A percentile compares a stretch with the other conserved stretches of the same genome.
Evolutionary conservation across 1,140 invertebrate species (phyloP).

Genomic region (Drosophila parvula): DNA sequence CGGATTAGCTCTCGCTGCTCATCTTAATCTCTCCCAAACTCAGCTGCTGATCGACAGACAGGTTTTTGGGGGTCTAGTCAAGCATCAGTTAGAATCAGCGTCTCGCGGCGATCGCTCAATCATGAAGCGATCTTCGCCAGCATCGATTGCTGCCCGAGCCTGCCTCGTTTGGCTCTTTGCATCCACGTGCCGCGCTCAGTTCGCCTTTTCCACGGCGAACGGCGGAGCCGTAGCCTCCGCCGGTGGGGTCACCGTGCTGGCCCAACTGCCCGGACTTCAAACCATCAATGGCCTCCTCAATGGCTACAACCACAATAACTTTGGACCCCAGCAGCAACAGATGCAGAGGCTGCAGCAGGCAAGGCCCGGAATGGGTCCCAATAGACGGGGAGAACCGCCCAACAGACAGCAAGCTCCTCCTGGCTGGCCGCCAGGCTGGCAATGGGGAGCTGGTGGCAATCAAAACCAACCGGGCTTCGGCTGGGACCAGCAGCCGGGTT

Average conservation of each 20-base stretch:
- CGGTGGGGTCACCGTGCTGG: constrained; percentile 50
- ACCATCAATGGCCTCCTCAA: constrained; percentile 23
- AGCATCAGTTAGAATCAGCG: constrained; percentile 57
- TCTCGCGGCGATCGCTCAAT: constrained; percentile 41
- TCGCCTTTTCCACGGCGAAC: constrained; percentile 32
- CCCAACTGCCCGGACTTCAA: constrained; percentile 47
- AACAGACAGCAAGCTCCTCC: constrained; percentile 38
- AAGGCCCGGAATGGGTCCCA: constrained; percentile 13
- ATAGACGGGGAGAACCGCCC: constrained; percentile 9
- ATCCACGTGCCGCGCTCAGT: constrained; percentile 38
- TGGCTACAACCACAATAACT: constrained; percentile 24
- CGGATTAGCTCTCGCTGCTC: background rate
- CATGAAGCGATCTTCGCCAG: constrained; percentile 53
- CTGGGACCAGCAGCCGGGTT: constrained; percentile 19
- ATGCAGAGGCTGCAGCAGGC: constrained; percentile 21
- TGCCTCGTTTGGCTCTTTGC: constrained; percentile 19
- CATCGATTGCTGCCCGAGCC: constrained; percentile 2
- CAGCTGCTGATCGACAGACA: constrained; percentile 32
- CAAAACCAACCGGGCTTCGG: constrained; percentile 28
- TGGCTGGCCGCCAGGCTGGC: constrained; percentile 47
- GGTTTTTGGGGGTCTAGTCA: constrained; percentile 55
- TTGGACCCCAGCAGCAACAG: constrained; percentile 13
- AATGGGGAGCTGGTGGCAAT: constrained; percentile 35
- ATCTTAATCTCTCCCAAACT: constrained; percentile 13
- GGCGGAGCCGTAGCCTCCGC: constrained; percentile 51